Evolutionary conservation across 1,140 invertebrate genomes (phyloP).

Genomic region (Drosophila pseudoobscura): DNA sequence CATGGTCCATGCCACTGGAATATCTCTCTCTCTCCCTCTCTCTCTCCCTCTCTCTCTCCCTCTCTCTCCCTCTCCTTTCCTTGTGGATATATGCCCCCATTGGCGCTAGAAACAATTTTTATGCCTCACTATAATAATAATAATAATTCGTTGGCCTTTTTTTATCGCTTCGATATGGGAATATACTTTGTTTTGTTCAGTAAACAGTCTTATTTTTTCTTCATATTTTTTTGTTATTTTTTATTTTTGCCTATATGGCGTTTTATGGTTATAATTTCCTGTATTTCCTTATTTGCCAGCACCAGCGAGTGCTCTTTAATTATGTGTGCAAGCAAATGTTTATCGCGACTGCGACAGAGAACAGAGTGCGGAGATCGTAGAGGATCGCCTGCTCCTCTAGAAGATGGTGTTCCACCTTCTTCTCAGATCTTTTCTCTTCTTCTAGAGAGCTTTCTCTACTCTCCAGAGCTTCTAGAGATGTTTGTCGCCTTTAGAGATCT

Average conservation of each 20-base stretch:
- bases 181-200: constrained; percentile 18
- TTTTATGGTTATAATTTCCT: constrained; percentile 67
- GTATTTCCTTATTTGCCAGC: constrained; percentile 64
- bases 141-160: constrained; percentile 57
- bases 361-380: no score
- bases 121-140: constrained; percentile 51
- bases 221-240: background rate
- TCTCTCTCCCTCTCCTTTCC: constrained; percentile 21
- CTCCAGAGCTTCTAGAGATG: background rate
- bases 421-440: no score
- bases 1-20: no score
- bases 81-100: constrained; percentile 28
- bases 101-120: constrained; percentile 52
- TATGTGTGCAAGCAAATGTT: constrained; percentile 63
- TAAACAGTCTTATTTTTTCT: background rate
- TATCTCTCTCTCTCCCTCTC: background rate
- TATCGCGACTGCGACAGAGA: constrained; percentile 9
- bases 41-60: background rate
- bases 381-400: background rate
- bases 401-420: no score
- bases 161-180: constrained; percentile 52
- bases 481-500: no score
- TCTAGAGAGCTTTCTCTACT: background rate
- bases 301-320: constrained; percentile 46
- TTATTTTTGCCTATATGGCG: constrained; percentile 19